A percentile compares a stretch with the other conserved stretches of the same genome.
These are phyloP conservation scores for Pardosa pseudoannulata DNA, from an alignment of 2,888 invertebrate species.

Conservation along the genomic window DNA sequence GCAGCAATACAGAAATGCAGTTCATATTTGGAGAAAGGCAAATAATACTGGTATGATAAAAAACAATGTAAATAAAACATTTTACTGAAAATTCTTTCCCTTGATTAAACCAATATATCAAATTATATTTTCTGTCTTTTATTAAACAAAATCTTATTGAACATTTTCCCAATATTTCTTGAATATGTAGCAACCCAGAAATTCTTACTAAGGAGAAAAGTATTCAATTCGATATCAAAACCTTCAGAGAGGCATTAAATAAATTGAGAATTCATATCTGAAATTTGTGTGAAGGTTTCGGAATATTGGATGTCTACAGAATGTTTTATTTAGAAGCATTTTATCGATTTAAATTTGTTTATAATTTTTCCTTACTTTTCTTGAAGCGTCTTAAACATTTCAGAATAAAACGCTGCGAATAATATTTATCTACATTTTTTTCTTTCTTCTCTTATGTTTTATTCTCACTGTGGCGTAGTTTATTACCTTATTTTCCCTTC, in stretches of 20 bases:
- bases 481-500: too few relatives aligned
- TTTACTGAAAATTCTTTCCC: neutral
- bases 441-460: too few relatives aligned
- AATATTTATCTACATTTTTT: too few relatives aligned
- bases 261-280: constrained; percentile 15
- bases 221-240: neutral
- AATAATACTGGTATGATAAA: too few relatives aligned
- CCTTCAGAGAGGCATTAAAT: constrained; percentile 10
- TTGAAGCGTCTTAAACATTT: too few relatives aligned
- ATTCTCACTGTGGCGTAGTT: too few relatives aligned
- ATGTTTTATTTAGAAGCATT: neutral
- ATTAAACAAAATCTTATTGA: neutral
- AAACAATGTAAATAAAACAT: too few relatives aligned
- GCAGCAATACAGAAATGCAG: too few relatives aligned
- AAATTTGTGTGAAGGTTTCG: neutral
- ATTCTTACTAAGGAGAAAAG: neutral
- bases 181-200: neutral
- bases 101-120: neutral
- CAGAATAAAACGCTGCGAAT: too few relatives aligned
- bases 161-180: constrained; percentile 6
- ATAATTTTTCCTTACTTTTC: too few relatives aligned
- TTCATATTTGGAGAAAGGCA: too few relatives aligned
- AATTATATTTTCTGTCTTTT: constrained; percentile 5
- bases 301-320: neutral
- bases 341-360: too few relatives aligned